phyloP scores from a whole-genome alignment of 2,113 vertebrate genomes.

The Recurvirostra avosetta region DNA sequence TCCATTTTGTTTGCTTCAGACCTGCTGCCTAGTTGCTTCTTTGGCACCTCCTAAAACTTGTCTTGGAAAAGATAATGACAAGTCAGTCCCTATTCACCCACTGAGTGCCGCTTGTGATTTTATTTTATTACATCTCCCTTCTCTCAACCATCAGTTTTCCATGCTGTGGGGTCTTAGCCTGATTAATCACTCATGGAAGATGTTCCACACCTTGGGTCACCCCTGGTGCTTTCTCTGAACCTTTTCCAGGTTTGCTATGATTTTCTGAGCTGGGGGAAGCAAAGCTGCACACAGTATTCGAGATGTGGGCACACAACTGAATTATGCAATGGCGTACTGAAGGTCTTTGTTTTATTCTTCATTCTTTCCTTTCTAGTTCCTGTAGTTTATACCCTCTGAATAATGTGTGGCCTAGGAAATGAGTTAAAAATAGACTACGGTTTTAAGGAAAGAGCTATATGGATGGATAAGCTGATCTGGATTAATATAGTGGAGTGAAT shows the following conservation, averaged over 20 bases:
- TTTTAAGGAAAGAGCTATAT: neutral
- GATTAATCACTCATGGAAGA: neutral
- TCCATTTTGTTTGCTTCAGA: neutral
- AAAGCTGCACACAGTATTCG: neutral
- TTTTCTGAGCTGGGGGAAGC: neutral
- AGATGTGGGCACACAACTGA: neutral
- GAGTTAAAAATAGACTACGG: neutral
- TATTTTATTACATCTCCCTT: neutral
- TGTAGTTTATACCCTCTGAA: neutral
- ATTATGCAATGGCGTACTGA: neutral
- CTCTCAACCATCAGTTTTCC: neutral
- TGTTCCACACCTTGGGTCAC: neutral
- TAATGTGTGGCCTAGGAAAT: neutral
- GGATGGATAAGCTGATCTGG: neutral
- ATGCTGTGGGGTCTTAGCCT: neutral
- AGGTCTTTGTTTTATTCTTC: neutral
- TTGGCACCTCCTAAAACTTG: neutral
- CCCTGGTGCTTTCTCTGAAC: neutral
- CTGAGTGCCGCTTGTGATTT: fast-evolving
- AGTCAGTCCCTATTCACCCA: neutral
- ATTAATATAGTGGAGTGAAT: neutral
- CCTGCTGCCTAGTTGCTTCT: neutral
- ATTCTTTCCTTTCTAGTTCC: neutral
- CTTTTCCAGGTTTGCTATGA: neutral
- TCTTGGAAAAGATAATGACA: neutral